A percentile compares a stretch with the other conserved stretches of the same genome.
phyloP scores from a whole-genome alignment of 2,113 vertebrate species.

The Cromileptes altivelis region DNA sequence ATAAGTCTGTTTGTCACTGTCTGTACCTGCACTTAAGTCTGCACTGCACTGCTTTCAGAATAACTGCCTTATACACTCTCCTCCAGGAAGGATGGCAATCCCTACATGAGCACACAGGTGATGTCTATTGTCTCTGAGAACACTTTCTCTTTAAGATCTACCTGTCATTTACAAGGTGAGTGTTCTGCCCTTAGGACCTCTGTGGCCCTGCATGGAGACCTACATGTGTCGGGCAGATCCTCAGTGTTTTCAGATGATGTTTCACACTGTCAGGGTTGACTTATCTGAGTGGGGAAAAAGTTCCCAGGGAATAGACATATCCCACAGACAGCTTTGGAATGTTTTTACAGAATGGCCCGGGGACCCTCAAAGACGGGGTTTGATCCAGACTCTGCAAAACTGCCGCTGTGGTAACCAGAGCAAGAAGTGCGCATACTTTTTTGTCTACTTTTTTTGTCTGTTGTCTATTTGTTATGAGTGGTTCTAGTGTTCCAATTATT shows the following conservation, averaged over 20 bases:
- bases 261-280: constrained; percentile 81
- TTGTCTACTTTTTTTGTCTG: neutral
- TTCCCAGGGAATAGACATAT: constrained; percentile 74
- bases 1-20: neutral
- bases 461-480: neutral
- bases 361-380: constrained; percentile 47
- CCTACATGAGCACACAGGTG: constrained; percentile 3
- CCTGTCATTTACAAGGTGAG: constrained; percentile 74
- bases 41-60: neutral
- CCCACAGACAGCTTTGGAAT: constrained; percentile 74
- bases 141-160: constrained; percentile 54
- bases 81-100: constrained; percentile 4
- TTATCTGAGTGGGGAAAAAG: constrained; percentile 70
- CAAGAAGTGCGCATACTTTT: neutral
- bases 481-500: neutral
- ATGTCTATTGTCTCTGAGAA: constrained; percentile 33
- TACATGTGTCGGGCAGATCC: constrained; percentile 75
- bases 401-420: constrained; percentile 31
- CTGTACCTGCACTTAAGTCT: constrained; percentile 3
- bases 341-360: constrained; percentile 73
- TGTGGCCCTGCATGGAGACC: constrained; percentile 59
- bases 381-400: constrained; percentile 39
- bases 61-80: neutral
- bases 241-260: constrained; percentile 75
- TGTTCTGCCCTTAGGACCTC: constrained; percentile 69